Evolutionary conservation across 2,113 vertebrate genomes (phyloP), one percentile per base, ranked within the genome.

Genomic region (Vicugna pacos): DNA sequence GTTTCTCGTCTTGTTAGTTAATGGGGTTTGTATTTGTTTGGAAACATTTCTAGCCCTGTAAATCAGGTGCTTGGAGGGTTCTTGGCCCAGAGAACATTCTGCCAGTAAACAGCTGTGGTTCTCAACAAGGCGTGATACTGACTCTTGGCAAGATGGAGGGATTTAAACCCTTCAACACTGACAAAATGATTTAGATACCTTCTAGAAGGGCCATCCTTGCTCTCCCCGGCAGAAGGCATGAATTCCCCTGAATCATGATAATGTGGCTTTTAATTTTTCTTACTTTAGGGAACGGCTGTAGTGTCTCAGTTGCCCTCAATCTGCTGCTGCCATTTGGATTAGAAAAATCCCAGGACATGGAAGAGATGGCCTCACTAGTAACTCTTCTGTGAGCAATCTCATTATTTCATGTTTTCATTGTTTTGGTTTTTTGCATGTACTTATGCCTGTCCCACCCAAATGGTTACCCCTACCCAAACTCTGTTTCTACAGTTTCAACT

Each of bases 331-430:
- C 42, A 3, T 82, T 46, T 88, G 12, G 46, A 56, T 67, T 54
- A 88, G 67, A 82, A 35, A 30, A 86, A 70, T 72, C 15, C 38
- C 56, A 20, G 86, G 8, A 14, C 17, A 3, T 26, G 2, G 28
- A 42, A 80, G 73, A 65, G 11, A 32, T 12, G 20, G 28, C 69
- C 50, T 82, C 28, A 15, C 38, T 19, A 50, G 22, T 9, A 32
- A 17, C 20, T 82, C 19, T 69, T 38, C 13, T 48, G 15, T 16
- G 30, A 64, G 16, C 42, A 48, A 0, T 91, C 48, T 35, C 12
- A 70, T 38, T 8, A 12, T 82, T 94, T 95, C 89, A 19, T 54
- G 70, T 69, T 42, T 91, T 94, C 24, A 10, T 16, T 95, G 28
- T 92, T 30, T 7, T 67, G 60, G 70, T 64, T 0, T 58, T 17